Evolutionary conservation across 2,797 vertebrate genomes (phyloP).

Genomic region (Siniperca obscura): DNA sequence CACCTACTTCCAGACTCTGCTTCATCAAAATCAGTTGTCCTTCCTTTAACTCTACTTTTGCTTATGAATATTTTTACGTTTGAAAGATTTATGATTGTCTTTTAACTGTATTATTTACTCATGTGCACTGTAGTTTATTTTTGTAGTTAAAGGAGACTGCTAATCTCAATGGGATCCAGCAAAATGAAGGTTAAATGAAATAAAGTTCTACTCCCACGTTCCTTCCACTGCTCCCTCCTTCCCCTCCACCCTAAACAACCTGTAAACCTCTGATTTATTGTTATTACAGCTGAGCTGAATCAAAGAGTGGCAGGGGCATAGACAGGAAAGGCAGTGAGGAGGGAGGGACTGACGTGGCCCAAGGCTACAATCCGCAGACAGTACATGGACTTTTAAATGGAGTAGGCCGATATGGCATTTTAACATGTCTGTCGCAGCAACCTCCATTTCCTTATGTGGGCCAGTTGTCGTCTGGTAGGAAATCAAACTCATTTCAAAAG

Average conservation of each 20-base stretch:
- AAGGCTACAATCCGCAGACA: conserved; percentile 67
- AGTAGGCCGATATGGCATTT: conserved; percentile 59
- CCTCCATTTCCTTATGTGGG: conserved; percentile 68
- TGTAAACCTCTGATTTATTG: conserved; percentile 79
- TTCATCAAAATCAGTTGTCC: conserved; percentile 24
- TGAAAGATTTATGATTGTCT: not conserved
- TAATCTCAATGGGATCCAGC: conserved; percentile 25
- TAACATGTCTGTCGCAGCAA: conserved; percentile 55
- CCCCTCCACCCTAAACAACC: conserved; percentile 69
- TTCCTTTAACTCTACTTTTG: conserved; percentile 24
- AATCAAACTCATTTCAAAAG: conserved; percentile 66
- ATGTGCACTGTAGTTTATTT: conserved; percentile 20
- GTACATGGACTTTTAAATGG: conserved; percentile 58
- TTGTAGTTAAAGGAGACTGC: not conserved
- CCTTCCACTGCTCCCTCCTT: conserved; percentile 36
- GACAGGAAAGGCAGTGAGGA: conserved; percentile 70
- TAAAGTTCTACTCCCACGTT: conserved; percentile 46
- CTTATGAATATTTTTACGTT: conserved; percentile 1
- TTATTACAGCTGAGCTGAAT: conserved; percentile 81
- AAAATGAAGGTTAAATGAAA: conserved; percentile 48
- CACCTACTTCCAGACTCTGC: conserved; percentile 32
- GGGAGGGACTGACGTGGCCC: conserved; percentile 56
- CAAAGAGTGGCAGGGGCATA: conserved; percentile 76
- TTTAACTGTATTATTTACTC: conserved; percentile 10
- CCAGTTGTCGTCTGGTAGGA: conserved; percentile 68